Evolutionary conservation across 2,888 invertebrate genomes (phyloP).

Genomic region (Drosophila subsilvestris): DNA sequence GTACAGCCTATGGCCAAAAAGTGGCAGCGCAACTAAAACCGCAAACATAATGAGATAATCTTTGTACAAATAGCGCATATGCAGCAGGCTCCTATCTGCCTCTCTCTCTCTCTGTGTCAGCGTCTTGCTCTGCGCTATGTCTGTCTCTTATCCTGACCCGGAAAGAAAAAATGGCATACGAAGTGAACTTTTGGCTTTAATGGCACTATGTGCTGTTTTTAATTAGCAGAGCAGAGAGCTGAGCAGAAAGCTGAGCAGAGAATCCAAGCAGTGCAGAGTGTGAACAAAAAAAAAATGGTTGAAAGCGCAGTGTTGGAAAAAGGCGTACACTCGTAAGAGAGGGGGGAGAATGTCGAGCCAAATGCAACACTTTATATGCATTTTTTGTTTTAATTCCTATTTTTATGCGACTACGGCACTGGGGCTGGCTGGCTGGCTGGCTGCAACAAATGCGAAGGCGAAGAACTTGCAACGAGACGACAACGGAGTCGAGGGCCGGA

Average conservation of each 20-base stretch:
- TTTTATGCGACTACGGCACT: constrained; percentile 59
- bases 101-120: constrained; percentile 3
- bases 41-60: constrained; percentile 76
- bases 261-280: constrained; percentile 17
- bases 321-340: constrained; percentile 18
- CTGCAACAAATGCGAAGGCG: constrained; percentile 40
- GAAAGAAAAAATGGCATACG: constrained; percentile 39
- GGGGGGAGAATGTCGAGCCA: constrained; percentile 42
- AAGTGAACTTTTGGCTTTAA: constrained; percentile 76
- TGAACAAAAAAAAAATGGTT: constrained; percentile 34
- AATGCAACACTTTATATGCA: constrained; percentile 79
- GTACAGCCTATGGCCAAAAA: constrained; percentile 65
- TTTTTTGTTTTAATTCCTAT: constrained; percentile 74
- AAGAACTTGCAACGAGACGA: constrained; percentile 10
- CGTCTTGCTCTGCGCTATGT: not conserved
- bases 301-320: constrained; percentile 1
- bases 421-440: not conserved
- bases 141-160: constrained; percentile 49
- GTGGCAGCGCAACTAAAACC: constrained; percentile 56
- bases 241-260: not conserved
- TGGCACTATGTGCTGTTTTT: constrained; percentile 72
- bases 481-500: constrained; percentile 41
- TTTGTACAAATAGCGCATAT: constrained; percentile 69
- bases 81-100: constrained; percentile 28
- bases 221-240: constrained; percentile 58